Evolutionary conservation across 1,140 invertebrate genomes (phyloP), one percentile per base, ranked within the genome.

Genomic region (Nylanderia fulva): DNA sequence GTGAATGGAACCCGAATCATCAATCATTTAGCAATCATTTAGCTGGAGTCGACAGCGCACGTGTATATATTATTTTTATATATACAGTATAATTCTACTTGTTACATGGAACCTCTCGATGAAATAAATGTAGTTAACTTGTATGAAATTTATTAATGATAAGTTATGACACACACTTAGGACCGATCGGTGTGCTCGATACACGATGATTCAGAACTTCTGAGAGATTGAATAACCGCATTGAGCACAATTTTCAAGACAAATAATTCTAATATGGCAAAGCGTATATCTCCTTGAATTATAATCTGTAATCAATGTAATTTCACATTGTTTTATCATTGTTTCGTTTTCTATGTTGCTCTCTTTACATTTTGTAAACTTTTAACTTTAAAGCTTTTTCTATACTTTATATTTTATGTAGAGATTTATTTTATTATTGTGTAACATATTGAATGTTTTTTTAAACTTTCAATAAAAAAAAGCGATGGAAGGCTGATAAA

Each of bases 71-170:
- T 85, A 79, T n/a, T 56, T 36, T 27, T 69, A 64, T 86, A 87
- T 87, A 85, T 87, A 87, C 83, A 87, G 18, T 76, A n/a, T n/a
- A 64, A 72, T n/a, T 42, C 54, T 85, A 77, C 68, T 18, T n/a
- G n/a, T n/a, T 48, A 48, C 45, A 48, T 4, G 21, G 15, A 42
- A 79, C 58, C 29, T 33, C 29, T 33, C 11, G 18, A 63, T 45
- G 66, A 75, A 61, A 48, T 8, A 75, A 61, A 48, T 8, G 9
- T 58, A 61, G 9, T 45, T n/a, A 56, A 63, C 27, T 72, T 54
- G 36, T 75, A 42, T 60, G 27, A 36, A 80, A n/a, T n/a, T n/a
- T n/a, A n/a, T n/a, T n/a, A n/a, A 48, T 29, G 36, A 83, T 71
- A 33, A 54, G 48, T 82, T 68, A 82, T 29, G n/a, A 71, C 56